Base-by-base conservation (phyloP, 1,140 invertebrate species). In the Drosophila mayri region DNA sequence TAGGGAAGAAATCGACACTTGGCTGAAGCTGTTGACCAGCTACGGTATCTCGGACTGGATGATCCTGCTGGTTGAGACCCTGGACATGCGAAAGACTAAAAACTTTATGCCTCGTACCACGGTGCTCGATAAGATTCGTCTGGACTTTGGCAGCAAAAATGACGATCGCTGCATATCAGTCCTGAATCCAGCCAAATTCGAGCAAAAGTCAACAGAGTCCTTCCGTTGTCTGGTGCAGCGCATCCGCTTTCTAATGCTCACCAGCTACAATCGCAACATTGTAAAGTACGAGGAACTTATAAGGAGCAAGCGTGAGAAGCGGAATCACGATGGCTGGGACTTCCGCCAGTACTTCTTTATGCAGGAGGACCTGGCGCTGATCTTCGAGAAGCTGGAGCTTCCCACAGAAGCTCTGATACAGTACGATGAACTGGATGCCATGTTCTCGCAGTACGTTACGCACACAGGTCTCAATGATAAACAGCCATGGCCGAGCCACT, bases 351-450 rank as follows among this genome's bases (percentile, higher is more conserved):
- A 99, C 94, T 99, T 99, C 94, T 94, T 98, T 79, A 93, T 99
- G 74, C 94, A 99, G 96, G 98, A 99, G 94, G 97, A 99, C 94
- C 94, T 99, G 77, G 98, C 98, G 55, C 97, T 99, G 94, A 97
- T 98, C 66, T 95, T 99, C 79, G 97, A 99, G 94, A 98, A 98
- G 96, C 93, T 99, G 68, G 97, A 97, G 64, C 93, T 99, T 52
- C 96, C 97, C 93, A 98, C 99, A 82, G 98, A 99, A 94, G 97
- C 98, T 28, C 93, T 99, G 66, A 96, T 99, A 50, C 98, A 99
- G 90, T 99, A 99, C 93, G 98, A 99, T 94, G 98, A 99, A 94
- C 93, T 99, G 79, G 98, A 99, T 94, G 98, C 98, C 59, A 94
- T 99, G 54, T 99, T 99, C 93, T 98, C 98, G 12, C 98, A 99